Percentiles rank a stretch among this genome's conserved stretches.
These are phyloP conservation scores for Bimastos eiseni DNA, from an alignment of 2,888 invertebrate genomes.

Conservation along the genomic window DNA sequence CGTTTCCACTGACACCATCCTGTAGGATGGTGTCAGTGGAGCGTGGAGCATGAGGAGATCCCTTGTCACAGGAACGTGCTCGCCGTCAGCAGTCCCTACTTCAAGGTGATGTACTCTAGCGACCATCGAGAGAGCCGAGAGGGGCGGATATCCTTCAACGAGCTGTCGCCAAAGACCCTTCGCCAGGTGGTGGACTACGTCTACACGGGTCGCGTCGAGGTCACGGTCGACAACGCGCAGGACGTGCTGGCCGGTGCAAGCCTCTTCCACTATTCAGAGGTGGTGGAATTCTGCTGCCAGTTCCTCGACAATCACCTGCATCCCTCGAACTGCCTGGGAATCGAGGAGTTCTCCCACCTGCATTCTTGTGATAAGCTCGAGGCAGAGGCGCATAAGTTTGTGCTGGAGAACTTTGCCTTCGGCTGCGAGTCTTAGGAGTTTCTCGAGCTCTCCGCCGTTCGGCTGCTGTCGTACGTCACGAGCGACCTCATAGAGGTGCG, in stretches of 20 bases:
- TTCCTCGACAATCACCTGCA: constrained; percentile 59
- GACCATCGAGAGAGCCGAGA: constrained; percentile 58
- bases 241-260: constrained; percentile 60
- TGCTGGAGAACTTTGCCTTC: constrained; percentile 57
- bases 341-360: constrained; percentile 59
- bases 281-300: constrained; percentile 50
- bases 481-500: constrained; percentile 59
- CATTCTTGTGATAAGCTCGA: constrained; percentile 56
- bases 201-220: constrained; percentile 61
- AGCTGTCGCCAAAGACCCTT: constrained; percentile 59
- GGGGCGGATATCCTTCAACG: constrained; percentile 54
- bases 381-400: constrained; percentile 53
- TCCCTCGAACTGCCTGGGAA: constrained; percentile 60
- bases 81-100: constrained; percentile 61
- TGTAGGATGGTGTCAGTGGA: no score
- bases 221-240: constrained; percentile 60
- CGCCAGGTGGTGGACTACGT: constrained; percentile 59
- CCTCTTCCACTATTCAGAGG: constrained; percentile 59
- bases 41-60: constrained; percentile 60
- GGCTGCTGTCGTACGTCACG: constrained; percentile 53
- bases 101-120: constrained; percentile 61
- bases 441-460: constrained; percentile 53
- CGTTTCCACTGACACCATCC: constrained; percentile 58
- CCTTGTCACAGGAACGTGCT: constrained; percentile 61
- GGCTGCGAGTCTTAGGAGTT: constrained; percentile 60